Evolutionary conservation across 1,140 invertebrate species (phyloP), one percentile per base, ranked within the genome.

Genomic region (Bombus superbus): DNA sequence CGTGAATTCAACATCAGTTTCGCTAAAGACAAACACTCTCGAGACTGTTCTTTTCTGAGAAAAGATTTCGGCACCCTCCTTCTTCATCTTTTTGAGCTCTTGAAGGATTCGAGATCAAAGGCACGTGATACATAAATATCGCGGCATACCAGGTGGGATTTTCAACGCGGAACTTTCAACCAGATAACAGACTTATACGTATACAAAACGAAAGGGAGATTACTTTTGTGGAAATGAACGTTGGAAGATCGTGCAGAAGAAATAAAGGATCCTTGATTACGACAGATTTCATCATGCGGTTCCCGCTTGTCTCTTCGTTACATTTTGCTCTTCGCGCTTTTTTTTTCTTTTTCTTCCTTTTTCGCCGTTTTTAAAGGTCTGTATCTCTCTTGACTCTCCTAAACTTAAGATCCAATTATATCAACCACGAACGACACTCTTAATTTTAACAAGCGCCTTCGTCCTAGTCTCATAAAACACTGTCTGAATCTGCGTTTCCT

Each of bases 191-290:
- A 62, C 35, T 44, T 25, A 25, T 5, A 28, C 9, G 2, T 53
- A 53, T 53, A 53, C 47, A 8, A 22, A n/a, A 64, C 28, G 59
- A n/a, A 53, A 40, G 25, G 44, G 11, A n/a, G 47, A 83, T 53
- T 28, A 42, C 22, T 38, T 69, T 77, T 64, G 62, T 81, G 40
- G 57, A 86, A 83, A 86, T 83, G 83, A 86, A 64, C 68, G 59
- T 74, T 8, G 38, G 38, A 79, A 71, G 8, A 74, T 78, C 40
- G 32, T 18, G 35, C n/a, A 18, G n/a, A 47, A 4, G 53, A 42
- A 66, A 88, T 38, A 69, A 83, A 62, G 25, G 57, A 44, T 40
- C 32, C 35, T 78, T 73, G 35, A 85, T 85, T 85, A 85, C 47
- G 47, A 68, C 22, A 76, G 74, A 83, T 82, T 78, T 68, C 10